Evolutionary conservation across 1,140 invertebrate genomes (phyloP).

Genomic region (Helicoverpa armigera): DNA sequence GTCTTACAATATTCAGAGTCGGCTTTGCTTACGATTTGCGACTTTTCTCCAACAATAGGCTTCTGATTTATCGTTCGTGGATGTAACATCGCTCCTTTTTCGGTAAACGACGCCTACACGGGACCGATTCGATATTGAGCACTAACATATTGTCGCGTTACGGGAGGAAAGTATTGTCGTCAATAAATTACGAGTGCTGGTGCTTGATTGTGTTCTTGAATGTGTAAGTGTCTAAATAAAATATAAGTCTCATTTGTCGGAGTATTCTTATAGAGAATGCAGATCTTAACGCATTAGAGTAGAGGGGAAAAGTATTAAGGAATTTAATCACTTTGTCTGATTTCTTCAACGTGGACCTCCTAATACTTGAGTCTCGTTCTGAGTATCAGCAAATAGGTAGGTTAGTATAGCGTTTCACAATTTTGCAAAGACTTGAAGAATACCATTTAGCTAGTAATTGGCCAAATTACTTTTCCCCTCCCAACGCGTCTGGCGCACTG

Average conservation of each 20-base stretch:
- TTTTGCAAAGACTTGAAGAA: too few species aligned
- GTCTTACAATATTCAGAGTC: slow-evolving; percentile 51
- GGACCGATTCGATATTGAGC: slow-evolving; percentile 51
- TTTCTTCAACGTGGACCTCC: too few species aligned
- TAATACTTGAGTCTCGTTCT: too few species aligned
- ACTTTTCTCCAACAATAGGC: slow-evolving; percentile 60
- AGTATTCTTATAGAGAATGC: too few species aligned
- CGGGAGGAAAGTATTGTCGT: slow-evolving; percentile 42
- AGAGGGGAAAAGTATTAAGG: too few species aligned
- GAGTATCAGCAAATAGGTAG: too few species aligned
- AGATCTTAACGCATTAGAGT: too few species aligned
- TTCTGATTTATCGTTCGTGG: slow-evolving; percentile 61
- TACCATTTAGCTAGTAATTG: not conserved
- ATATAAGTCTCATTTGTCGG: not conserved
- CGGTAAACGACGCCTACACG: slow-evolving; percentile 53
- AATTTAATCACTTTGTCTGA: too few species aligned
- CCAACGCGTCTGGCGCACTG: too few species aligned
- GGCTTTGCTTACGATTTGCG: slow-evolving; percentile 64
- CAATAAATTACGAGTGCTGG: slow-evolving; percentile 47
- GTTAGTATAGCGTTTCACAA: too few species aligned
- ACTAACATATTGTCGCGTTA: slow-evolving; percentile 47
- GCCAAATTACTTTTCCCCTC: not conserved
- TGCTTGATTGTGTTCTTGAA: slow-evolving; percentile 50
- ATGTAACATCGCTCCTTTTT: slow-evolving; percentile 52
- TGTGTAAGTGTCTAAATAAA: slow-evolving; percentile 26